Conservation (phyloP, 2,797 vertebrate species). For the Platalea minor region DNA sequence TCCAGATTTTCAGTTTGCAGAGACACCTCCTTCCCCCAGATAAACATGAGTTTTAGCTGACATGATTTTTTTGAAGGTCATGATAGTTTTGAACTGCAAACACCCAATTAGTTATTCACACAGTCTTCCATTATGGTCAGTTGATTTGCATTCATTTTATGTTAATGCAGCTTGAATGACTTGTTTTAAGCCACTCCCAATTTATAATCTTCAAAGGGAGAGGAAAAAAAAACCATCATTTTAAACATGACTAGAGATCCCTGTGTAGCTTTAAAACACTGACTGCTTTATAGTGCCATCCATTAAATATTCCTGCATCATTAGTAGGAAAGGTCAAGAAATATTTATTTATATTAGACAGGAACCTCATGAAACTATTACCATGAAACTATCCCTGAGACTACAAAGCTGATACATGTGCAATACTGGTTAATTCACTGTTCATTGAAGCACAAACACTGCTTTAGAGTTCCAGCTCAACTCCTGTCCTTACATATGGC, state of each 20-base stretch:
- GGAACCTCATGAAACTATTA: constrained; percentile 10
- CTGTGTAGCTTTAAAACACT: not conserved
- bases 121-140: not conserved
- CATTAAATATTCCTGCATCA: not conserved
- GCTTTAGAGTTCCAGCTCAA: not conserved
- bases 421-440: not conserved
- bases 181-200: not conserved
- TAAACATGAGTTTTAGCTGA: not conserved
- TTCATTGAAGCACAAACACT: not conserved
- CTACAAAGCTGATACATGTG: constrained; percentile 1
- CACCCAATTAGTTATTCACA: not conserved
- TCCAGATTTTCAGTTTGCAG: not conserved
- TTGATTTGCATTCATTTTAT: not conserved
- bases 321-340: constrained; percentile 34
- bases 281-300: not conserved
- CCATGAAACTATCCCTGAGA: not conserved
- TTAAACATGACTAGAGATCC: not conserved
- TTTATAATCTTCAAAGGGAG: not conserved
- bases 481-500: not conserved
- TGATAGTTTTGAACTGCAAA: not conserved
- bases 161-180: not conserved
- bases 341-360: constrained; percentile 39
- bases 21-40: not conserved
- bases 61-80: not conserved
- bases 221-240: not conserved